Evolutionary conservation across 2,113 vertebrate species (phyloP).

Genomic region (Haliaeetus leucogaster): DNA sequence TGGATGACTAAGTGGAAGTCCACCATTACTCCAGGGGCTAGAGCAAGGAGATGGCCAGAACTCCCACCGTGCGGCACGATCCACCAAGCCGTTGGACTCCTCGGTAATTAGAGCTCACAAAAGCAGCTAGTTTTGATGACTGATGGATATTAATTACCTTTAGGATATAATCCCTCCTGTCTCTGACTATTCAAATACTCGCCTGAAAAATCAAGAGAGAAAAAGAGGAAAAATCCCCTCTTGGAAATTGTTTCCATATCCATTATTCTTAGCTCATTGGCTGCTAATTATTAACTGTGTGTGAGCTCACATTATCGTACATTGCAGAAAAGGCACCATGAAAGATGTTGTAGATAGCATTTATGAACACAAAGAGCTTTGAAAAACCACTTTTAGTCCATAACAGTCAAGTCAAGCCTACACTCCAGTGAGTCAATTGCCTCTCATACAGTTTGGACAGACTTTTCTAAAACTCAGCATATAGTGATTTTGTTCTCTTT

Average conservation of each 20-base stretch:
- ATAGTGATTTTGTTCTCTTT: neutral
- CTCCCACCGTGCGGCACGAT: rapidly evolving
- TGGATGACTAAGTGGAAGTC: neutral
- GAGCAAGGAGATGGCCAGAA: neutral
- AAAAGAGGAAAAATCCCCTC: neutral
- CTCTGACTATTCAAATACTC: neutral
- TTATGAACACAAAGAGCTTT: neutral
- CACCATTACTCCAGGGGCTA: neutral
- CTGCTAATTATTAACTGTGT: constrained; percentile 32
- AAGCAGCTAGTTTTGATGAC: neutral
- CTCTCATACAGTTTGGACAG: neutral
- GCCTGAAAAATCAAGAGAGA: neutral
- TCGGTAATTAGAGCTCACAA: neutral
- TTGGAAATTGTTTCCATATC: neutral
- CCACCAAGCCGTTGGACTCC: neutral
- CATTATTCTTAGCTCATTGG: neutral
- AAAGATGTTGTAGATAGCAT: neutral
- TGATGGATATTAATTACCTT: neutral
- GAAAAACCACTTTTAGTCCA: neutral
- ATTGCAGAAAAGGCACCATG: neutral
- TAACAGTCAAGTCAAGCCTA: neutral
- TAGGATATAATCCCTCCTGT: neutral
- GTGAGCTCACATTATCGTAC: neutral
- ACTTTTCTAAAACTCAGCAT: neutral
- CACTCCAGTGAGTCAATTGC: neutral